These are phyloP conservation scores for Ataeniobius toweri DNA, from an alignment of 2,797 vertebrate species.

Conservation along the genomic window DNA sequence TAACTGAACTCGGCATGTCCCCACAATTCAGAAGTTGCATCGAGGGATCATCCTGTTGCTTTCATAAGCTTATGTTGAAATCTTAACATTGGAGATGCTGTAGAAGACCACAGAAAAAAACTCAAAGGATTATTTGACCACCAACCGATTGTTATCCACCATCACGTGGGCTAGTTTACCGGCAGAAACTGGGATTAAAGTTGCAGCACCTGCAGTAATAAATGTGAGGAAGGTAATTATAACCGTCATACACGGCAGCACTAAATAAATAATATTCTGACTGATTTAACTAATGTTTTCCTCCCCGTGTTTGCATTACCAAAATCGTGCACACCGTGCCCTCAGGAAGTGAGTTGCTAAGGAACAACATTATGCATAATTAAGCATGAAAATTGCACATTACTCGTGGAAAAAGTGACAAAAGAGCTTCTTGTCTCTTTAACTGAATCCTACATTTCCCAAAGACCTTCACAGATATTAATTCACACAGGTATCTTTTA, in stretches of 20 bases:
- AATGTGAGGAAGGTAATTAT: constrained; percentile 38
- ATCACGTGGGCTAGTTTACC: constrained; percentile 2
- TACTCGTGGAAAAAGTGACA: constrained; percentile 44
- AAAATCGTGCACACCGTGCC: constrained; percentile 15
- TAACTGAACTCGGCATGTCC: constrained; percentile 22
- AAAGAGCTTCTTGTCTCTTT: constrained; percentile 20
- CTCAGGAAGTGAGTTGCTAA: constrained; percentile 32
- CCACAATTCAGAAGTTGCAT: constrained; percentile 15
- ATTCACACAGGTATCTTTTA: constrained; percentile 28
- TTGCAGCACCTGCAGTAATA: constrained; percentile 23
- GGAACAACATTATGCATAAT: constrained; percentile 53
- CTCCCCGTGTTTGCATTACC: constrained; percentile 29
- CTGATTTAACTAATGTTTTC: constrained; percentile 44
- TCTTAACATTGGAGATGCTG: constrained; percentile 34
- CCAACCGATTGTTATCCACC: constrained; percentile 24
- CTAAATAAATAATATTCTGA: constrained; percentile 48
- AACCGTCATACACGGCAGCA: constrained; percentile 17
- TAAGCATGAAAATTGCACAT: constrained; percentile 45
- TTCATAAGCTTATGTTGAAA: constrained; percentile 9
- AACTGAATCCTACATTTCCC: constrained; percentile 28
- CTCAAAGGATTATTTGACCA: constrained; percentile 34
- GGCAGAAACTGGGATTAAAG: constrained; percentile 13
- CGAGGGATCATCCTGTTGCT: constrained; percentile 24
- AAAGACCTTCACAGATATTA: constrained; percentile 6
- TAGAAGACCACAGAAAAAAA: constrained; percentile 27